phyloP scores from a whole-genome alignment of 2,888 invertebrate species.

The Drosophila trichaetosa region DNA sequence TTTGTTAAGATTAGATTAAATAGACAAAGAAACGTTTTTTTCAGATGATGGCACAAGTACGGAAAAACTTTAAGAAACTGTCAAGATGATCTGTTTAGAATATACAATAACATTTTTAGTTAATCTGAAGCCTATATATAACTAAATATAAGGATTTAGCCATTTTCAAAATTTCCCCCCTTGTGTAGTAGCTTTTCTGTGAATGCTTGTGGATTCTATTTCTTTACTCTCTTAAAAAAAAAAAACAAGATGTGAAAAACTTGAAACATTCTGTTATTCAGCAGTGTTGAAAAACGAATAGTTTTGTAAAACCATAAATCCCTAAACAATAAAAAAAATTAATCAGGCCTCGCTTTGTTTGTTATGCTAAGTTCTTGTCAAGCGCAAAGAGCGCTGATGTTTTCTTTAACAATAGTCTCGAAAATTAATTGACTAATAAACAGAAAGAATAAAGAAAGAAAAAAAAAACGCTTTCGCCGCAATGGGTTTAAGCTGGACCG shows the following conservation, averaged over 20 bases:
- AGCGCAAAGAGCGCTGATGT: background rate
- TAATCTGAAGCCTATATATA: background rate
- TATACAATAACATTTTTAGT: background rate
- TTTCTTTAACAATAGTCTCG: slow-evolving; percentile 7
- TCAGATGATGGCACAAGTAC: background rate
- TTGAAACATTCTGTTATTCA: background rate
- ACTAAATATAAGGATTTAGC: background rate
- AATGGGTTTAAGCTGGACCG: slow-evolving; percentile 12
- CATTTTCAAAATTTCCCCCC: background rate
- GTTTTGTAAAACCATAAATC: background rate
- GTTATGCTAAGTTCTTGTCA: slow-evolving; percentile 23
- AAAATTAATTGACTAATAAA: slow-evolving; percentile 14
- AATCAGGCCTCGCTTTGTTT: slow-evolving; percentile 17
- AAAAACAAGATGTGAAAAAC: background rate
- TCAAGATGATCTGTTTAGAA: background rate
- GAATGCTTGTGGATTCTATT: background rate
- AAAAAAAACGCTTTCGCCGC: slow-evolving; percentile 30
- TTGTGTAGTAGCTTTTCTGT: background rate
- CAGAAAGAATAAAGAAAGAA: background rate
- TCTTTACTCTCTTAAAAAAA: background rate
- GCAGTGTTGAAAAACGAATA: background rate
- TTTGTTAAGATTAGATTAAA: background rate
- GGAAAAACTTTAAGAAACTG: background rate
- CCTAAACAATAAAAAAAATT: background rate
- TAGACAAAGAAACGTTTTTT: background rate